These are phyloP conservation scores for Jordanella pulchra DNA, from an alignment of 2,797 vertebrate species.

Conservation along the genomic window DNA sequence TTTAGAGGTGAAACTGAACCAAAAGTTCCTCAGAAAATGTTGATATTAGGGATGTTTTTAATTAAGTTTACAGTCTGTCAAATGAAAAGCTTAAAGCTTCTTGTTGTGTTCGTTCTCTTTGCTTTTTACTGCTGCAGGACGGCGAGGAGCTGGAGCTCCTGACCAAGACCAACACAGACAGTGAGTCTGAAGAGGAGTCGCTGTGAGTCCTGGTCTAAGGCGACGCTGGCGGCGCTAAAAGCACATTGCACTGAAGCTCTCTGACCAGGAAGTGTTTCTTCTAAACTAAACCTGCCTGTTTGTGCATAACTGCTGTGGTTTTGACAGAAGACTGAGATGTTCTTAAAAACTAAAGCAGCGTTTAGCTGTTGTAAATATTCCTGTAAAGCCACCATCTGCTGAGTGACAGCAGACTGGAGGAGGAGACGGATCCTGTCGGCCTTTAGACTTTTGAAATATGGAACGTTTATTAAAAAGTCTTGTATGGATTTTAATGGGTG, in stretches of 20 bases:
- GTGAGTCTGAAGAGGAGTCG: constrained; percentile 90
- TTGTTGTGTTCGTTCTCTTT: constrained; percentile 1
- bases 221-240: not conserved
- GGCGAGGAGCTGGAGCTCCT: constrained; percentile 93
- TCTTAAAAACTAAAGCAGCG: not conserved
- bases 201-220: constrained; percentile 44
- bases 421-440: not conserved
- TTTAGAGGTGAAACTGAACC: too few relatives aligned
- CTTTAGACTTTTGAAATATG: not conserved
- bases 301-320: constrained; percentile 19
- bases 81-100: too few relatives aligned
- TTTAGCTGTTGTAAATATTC: not conserved
- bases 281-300: constrained; percentile 44
- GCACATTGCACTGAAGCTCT: not conserved
- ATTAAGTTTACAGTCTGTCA: too few relatives aligned
- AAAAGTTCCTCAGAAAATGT: too few relatives aligned
- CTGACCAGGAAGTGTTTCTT: constrained; percentile 7
- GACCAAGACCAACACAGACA: constrained; percentile 87
- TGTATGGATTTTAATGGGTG: not conserved
- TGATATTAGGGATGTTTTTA: too few relatives aligned
- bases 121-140: constrained; percentile 80
- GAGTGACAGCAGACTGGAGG: not conserved
- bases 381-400: not conserved
- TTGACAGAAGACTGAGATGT: not conserved
- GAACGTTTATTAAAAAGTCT: not conserved